Conservation (phyloP, 2,113 vertebrate genomes). For the Colius striatus region DNA sequence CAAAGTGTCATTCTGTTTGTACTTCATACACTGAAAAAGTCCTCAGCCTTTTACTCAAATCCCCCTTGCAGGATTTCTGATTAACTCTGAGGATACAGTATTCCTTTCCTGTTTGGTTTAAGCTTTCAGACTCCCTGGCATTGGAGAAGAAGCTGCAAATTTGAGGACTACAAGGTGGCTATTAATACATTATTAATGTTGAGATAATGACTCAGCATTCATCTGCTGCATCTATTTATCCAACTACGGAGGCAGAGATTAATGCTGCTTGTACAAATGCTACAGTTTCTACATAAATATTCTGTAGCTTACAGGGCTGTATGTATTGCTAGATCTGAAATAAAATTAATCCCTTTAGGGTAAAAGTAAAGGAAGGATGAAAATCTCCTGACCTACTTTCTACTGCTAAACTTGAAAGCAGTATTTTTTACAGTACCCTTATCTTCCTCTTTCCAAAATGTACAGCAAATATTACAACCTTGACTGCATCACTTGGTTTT, state of each 20-base stretch:
- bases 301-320: background rate
- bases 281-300: background rate
- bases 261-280: background rate
- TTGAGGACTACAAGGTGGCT: background rate
- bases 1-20: background rate
- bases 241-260: background rate
- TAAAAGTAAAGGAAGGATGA: slow-evolving; percentile 4
- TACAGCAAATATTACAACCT: background rate
- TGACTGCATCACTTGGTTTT: background rate
- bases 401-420: background rate
- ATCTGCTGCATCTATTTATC: background rate
- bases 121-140: background rate
- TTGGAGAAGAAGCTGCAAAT: background rate
- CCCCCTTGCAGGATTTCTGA: background rate
- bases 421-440: background rate
- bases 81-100: background rate
- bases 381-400: slow-evolving; percentile 15
- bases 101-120: background rate
- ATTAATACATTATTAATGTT: background rate
- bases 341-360: background rate
- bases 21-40: background rate
- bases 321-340: slow-evolving; percentile 9
- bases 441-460: background rate
- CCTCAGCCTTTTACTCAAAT: background rate
- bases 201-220: background rate